Evolutionary conservation across 2,113 vertebrate genomes (phyloP).

Genomic region (Psettodes erumei): DNA sequence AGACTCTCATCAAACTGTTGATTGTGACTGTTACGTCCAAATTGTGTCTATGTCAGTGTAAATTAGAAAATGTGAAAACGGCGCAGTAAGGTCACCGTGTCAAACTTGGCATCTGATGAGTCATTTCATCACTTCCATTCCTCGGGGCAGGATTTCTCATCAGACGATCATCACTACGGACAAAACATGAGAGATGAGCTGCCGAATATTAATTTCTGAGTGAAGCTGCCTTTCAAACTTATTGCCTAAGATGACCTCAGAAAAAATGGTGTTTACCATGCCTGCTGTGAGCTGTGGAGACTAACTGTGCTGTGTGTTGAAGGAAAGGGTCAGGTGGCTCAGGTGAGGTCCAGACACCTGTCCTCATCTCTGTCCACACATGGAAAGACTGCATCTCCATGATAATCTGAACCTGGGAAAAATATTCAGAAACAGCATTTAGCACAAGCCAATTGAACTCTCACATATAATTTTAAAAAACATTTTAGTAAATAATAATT

Average conservation of each 20-base stretch:
- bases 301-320: conserved; percentile 6
- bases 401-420: conserved; percentile 24
- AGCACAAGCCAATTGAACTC: background rate
- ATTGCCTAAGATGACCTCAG: background rate
- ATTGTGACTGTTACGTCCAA: background rate
- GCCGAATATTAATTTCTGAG: background rate
- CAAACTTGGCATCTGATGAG: background rate
- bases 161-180: background rate
- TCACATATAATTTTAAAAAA: no score
- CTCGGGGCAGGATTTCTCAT: background rate
- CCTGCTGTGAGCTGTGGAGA: background rate
- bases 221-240: background rate
- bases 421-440: background rate
- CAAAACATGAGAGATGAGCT: background rate
- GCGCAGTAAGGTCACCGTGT: background rate
- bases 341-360: conserved; percentile 49
- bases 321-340: conserved; percentile 55
- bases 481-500: no score
- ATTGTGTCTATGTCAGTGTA: background rate
- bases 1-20: no score
- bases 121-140: background rate
- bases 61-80: background rate
- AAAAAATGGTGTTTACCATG: conserved; percentile 27
- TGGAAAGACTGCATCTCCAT: conserved; percentile 44
- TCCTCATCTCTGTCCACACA: conserved; percentile 39